phyloP scores from a whole-genome alignment of 2,888 invertebrate species.

The Lypha dubia region DNA sequence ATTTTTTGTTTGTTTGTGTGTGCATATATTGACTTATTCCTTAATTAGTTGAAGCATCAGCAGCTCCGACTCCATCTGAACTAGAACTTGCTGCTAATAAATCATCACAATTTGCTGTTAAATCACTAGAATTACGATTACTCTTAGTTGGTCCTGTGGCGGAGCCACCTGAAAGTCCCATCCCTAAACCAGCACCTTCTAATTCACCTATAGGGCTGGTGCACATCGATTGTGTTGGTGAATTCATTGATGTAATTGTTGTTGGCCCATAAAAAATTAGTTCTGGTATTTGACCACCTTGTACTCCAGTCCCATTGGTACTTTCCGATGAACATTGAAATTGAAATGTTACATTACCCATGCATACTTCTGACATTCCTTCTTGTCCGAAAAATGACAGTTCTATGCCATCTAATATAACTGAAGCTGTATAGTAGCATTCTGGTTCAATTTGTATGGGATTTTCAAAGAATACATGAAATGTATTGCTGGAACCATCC shows the following conservation, averaged over 20 bases:
- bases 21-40: constrained; percentile 45
- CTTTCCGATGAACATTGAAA: constrained; percentile 98
- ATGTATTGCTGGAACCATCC: constrained; percentile 97
- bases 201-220: constrained; percentile 78
- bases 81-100: constrained; percentile 70
- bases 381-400: constrained; percentile 98
- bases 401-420: constrained; percentile 95
- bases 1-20: constrained; percentile 53
- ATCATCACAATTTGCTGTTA: constrained; percentile 74
- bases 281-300: constrained; percentile 98
- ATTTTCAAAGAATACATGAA: constrained; percentile 92
- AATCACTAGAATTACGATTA: constrained; percentile 72
- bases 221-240: constrained; percentile 81
- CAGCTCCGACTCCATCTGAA: constrained; percentile 65
- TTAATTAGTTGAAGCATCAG: constrained; percentile 63
- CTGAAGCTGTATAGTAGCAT: constrained; percentile 97
- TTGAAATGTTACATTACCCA: constrained; percentile 97
- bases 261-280: constrained; percentile 96
- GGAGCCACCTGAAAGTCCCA: constrained; percentile 39
- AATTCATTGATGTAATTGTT: constrained; percentile 83
- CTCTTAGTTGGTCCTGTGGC: constrained; percentile 49
- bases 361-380: constrained; percentile 96
- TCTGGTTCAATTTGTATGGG: constrained; percentile 95
- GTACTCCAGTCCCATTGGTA: constrained; percentile 98
- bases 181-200: constrained; percentile 68